These are phyloP conservation scores for Sabatieria punctata DNA, from an alignment of 2,888 invertebrate genomes.

Conservation along the genomic window DNA sequence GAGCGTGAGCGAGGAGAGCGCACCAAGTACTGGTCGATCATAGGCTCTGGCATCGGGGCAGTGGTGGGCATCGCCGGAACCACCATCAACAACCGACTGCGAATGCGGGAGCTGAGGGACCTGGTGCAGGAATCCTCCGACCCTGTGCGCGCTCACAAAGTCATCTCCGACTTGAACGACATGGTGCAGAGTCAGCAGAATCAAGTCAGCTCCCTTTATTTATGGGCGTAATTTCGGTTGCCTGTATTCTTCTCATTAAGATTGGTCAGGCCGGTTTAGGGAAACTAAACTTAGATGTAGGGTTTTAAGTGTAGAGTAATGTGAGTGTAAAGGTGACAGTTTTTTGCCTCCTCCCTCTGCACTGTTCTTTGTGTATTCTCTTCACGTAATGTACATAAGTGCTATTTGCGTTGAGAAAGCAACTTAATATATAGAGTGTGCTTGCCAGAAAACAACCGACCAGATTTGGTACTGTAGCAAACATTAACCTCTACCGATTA, in stretches of 20 bases:
- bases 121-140: slow-evolving; percentile 17
- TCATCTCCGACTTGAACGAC: slow-evolving; percentile 14
- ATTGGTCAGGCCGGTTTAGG: too few relatives aligned
- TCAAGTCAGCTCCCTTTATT: slow-evolving; percentile 11
- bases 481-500: too few relatives aligned
- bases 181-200: slow-evolving; percentile 13
- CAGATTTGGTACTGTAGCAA: too few relatives aligned
- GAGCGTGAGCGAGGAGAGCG: slow-evolving; percentile 61
- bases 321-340: neutral
- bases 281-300: too few relatives aligned
- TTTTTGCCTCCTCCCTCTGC: too few relatives aligned
- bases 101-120: slow-evolving; percentile 21
- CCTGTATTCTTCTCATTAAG: too few relatives aligned
- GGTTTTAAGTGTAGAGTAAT: neutral
- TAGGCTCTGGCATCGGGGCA: slow-evolving; percentile 51
- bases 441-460: too few relatives aligned
- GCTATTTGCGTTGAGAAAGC: too few relatives aligned
- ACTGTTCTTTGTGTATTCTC: too few relatives aligned
- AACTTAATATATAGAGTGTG: too few relatives aligned
- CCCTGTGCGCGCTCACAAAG: neutral
- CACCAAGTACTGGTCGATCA: slow-evolving; percentile 66
- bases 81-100: slow-evolving; percentile 17
- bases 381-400: too few relatives aligned
- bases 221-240: neutral
- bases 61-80: slow-evolving; percentile 37